These are phyloP conservation scores for Podocnemis expansa DNA, from an alignment of 2,113 vertebrate genomes.

Conservation along the genomic window DNA sequence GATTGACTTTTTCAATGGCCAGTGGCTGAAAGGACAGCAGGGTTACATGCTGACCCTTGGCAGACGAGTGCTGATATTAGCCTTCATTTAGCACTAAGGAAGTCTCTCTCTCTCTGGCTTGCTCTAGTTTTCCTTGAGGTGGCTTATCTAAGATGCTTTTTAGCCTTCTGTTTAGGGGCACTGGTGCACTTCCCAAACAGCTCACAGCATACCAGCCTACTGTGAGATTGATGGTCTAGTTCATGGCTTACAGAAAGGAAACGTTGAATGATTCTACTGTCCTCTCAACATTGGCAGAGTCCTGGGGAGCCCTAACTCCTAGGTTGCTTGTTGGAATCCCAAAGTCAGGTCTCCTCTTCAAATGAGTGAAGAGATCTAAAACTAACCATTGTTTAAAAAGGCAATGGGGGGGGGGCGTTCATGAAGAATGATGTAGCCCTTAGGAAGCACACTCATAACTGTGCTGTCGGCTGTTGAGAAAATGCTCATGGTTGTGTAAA, in stretches of 20 bases:
- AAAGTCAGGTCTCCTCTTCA: neutral
- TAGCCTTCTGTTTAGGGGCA: neutral
- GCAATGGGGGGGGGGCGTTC: neutral
- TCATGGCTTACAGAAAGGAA: neutral
- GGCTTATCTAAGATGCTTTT: neutral
- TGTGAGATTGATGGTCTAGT: fast-evolving
- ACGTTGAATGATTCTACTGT: neutral
- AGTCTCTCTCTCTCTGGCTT: neutral
- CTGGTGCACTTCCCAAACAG: neutral
- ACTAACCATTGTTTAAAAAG: fast-evolving
- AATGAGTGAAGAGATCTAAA: neutral
- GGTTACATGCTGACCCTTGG: neutral
- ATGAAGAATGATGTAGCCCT: fast-evolving
- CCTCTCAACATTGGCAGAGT: neutral
- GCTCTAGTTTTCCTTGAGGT: neutral
- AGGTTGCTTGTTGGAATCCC: neutral
- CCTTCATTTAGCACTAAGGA: fast-evolving
- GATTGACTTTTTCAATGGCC: neutral
- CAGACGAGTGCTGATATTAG: neutral
- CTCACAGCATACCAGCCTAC: neutral
- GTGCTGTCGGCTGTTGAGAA: neutral
- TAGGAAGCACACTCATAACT: fast-evolving
- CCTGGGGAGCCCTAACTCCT: neutral
- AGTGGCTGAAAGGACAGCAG: neutral
- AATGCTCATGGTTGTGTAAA: neutral